These are phyloP conservation scores for Spilogale gracilis DNA, from an alignment of 2,113 vertebrate genomes.

Conservation along the genomic window DNA sequence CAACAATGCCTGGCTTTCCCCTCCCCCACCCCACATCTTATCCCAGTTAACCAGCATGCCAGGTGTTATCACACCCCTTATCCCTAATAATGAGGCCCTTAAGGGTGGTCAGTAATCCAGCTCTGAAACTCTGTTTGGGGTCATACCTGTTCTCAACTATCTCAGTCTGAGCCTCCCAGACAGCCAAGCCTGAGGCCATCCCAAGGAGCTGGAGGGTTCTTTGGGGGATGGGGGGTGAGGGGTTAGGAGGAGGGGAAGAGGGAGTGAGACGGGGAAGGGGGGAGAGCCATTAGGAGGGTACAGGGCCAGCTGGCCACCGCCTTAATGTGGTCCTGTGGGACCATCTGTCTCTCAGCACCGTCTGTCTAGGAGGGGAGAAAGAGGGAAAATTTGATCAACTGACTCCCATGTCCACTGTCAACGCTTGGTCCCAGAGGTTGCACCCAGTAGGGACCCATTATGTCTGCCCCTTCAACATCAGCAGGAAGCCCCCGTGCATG, in stretches of 20 bases:
- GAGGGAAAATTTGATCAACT: background rate
- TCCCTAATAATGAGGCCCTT: background rate
- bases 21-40: background rate
- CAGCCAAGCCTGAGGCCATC: background rate
- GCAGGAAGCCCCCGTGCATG: background rate
- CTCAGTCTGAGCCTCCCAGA: background rate
- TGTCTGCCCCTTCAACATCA: too few relatives aligned
- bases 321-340: background rate
- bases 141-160: background rate
- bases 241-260: background rate
- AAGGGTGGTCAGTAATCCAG: background rate
- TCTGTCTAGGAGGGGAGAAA: background rate
- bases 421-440: background rate
- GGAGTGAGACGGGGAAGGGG: background rate
- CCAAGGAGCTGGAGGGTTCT: background rate
- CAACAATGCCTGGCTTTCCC: background rate
- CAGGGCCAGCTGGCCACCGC: background rate
- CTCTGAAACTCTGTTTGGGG: background rate
- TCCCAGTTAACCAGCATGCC: background rate
- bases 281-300: accelerated
- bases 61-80: background rate
- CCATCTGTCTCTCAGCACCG: background rate
- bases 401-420: background rate
- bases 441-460: background rate
- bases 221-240: background rate